Conservation (phyloP, 2,888 invertebrate species). For the Drosophila merina region DNA sequence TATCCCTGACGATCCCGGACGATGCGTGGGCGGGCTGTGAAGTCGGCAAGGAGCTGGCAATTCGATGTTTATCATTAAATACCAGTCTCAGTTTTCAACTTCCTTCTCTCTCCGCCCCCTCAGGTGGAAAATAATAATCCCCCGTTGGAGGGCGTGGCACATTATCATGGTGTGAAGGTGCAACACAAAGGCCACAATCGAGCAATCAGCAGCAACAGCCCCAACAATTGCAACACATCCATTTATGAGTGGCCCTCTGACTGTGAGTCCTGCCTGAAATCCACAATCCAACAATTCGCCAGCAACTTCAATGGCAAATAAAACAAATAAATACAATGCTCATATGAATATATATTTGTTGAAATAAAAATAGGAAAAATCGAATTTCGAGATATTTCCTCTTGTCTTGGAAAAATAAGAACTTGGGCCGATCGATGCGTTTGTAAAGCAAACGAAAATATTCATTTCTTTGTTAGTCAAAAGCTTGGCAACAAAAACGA, state of each 20-base stretch:
- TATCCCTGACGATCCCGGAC: conserved; percentile 35
- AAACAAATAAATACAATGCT: conserved; percentile 35
- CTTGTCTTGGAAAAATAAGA: neutral
- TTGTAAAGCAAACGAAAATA: neutral
- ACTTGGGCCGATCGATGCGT: conserved; percentile 16
- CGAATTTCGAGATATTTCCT: conserved; percentile 17
- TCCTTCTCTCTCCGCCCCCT: conserved; percentile 8
- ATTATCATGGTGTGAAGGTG: conserved; percentile 46
- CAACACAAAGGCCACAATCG: conserved; percentile 57
- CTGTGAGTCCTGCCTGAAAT: neutral
- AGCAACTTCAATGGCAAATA: conserved; percentile 30
- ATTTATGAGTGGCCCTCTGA: conserved; percentile 58
- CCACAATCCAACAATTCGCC: neutral
- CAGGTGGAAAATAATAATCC: conserved; percentile 66
- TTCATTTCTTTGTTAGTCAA: neutral
- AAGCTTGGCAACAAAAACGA: neutral
- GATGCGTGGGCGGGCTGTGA: neutral
- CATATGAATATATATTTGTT: conserved; percentile 29
- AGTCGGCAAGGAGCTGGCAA: conserved; percentile 46
- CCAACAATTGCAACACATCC: conserved; percentile 57
- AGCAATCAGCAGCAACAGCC: conserved; percentile 61
- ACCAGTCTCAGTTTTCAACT: conserved; percentile 16
- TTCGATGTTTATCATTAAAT: conserved; percentile 70
- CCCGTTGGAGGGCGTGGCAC: conserved; percentile 18
- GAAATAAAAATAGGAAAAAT: conserved; percentile 26